Base-by-base conservation (phyloP, 2,888 invertebrate genomes). In the Ormyrus labotus region DNA sequence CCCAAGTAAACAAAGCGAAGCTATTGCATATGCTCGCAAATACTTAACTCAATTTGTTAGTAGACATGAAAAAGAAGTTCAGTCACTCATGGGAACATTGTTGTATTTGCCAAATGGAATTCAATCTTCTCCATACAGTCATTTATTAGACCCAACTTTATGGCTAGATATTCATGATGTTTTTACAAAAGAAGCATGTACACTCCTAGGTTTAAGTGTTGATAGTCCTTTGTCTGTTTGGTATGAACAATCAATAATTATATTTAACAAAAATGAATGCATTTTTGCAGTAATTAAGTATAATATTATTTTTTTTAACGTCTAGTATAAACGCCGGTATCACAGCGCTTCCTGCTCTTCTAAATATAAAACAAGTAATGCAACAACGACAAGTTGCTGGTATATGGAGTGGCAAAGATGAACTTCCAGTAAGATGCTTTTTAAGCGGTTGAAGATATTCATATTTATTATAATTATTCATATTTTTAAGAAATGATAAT, bases 341-440 rank as follows among this genome's bases (percentile, higher is more conserved):
- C 87, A 95, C 95, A 53, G 98, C 99, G 67, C 92, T 99, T 86
- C 99, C 99, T 19, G 98, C 98, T 61, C 93, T 99, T 81, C 93
- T 99, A 81, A 98, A 98, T 91, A 97, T 99, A 84, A 96, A 96
- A 88, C 96, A 97, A 92, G 96, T 96, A 0, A 97, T 97, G 96
- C 94, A 95, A 90, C 96, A 96, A 80, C 92, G 96, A 84, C 96
- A 96, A 91, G 98, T 98, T 65, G 94, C 96, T 72, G 96, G 96
- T 74, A 97, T 99, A 86, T 99, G 99, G 98, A 96, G 95, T 87
- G 96, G 96, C 88, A 95, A 95, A 88, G 99, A 99, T 90, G 99
- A 99, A 92, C 93, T 99, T 88, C 99, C 99, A 5, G 96, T 98
- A 91, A 93, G 79, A 61, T 55, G 13, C 53, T 48, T 53, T 47